Evolutionary conservation across 2,888 invertebrate species (phyloP).

Genomic region (Pachydiplax longipennis): DNA sequence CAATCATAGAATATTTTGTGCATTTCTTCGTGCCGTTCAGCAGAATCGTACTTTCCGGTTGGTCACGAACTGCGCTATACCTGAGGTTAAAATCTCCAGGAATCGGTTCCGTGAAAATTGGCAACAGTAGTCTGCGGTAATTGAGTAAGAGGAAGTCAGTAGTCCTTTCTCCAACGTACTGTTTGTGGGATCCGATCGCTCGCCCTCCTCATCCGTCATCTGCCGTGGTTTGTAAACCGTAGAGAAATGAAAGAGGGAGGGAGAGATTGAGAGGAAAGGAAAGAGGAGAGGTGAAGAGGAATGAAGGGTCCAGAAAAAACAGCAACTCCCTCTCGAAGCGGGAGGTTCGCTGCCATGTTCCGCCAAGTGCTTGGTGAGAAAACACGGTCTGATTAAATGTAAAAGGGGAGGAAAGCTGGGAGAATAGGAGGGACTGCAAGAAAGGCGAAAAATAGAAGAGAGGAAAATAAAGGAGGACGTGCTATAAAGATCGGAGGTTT

Average conservation of each 20-base stretch:
- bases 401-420: neutral
- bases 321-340: too few relatives aligned
- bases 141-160: neutral
- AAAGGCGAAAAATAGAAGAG: neutral
- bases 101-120: too few relatives aligned
- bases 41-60: too few relatives aligned
- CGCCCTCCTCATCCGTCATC: neutral
- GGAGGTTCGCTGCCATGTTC: neutral
- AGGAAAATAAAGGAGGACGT: neutral
- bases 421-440: neutral
- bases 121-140: too few relatives aligned
- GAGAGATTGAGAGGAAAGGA: neutral
- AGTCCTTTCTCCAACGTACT: neutral
- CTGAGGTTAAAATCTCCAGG: too few relatives aligned
- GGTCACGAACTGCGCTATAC: too few relatives aligned
- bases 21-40: too few relatives aligned
- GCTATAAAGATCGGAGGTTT: neutral
- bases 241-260: neutral
- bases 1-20: too few relatives aligned
- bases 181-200: neutral
- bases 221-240: neutral
- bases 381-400: slow-evolving; percentile 42
- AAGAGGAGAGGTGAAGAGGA: neutral
- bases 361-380: slow-evolving; percentile 41
- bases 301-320: neutral